Percentiles rank a stretch among this genome's conserved stretches.
phyloP scores from a whole-genome alignment of 2,888 invertebrate species.

The Actias luna region DNA sequence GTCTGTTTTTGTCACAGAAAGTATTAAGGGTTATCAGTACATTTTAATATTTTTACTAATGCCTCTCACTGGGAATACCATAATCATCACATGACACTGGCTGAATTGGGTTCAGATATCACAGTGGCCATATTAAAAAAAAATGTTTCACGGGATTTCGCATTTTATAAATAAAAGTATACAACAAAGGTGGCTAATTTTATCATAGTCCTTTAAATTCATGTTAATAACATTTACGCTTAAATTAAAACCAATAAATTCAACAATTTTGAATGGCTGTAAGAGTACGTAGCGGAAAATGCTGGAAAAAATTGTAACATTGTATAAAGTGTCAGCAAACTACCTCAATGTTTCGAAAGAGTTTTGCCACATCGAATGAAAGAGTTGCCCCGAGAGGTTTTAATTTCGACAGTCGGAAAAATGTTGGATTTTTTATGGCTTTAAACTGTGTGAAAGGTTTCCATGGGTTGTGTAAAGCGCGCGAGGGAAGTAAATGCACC shows the following conservation, averaged over 20 bases:
- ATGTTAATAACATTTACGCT: neutral
- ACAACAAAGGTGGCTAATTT: too few relatives aligned
- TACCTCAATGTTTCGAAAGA: constrained; percentile 37
- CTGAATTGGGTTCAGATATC: too few relatives aligned
- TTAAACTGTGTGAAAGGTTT: constrained; percentile 5
- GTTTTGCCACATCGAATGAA: constrained; percentile 29
- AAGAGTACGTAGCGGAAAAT: neutral
- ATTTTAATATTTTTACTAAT: too few relatives aligned
- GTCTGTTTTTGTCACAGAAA: too few relatives aligned
- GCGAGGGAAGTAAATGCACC: neutral
- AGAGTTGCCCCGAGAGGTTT: constrained; percentile 17
- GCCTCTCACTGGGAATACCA: too few relatives aligned
- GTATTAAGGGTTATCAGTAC: too few relatives aligned
- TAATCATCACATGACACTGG: too few relatives aligned
- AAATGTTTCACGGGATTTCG: too few relatives aligned
- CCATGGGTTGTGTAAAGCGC: constrained; percentile 1
- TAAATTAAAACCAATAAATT: neutral
- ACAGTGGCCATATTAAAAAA: too few relatives aligned
- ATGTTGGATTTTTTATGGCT: constrained; percentile 11
- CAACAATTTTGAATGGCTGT: neutral
- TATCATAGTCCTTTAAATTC: neutral
- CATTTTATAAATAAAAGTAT: too few relatives aligned
- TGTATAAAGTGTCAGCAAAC: constrained; percentile 35
- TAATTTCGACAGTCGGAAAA: constrained; percentile 16
- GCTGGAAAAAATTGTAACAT: constrained; percentile 31